Evolutionary conservation across 1,140 invertebrate species (phyloP).

Genomic region (Doryteuthis pealeii): DNA sequence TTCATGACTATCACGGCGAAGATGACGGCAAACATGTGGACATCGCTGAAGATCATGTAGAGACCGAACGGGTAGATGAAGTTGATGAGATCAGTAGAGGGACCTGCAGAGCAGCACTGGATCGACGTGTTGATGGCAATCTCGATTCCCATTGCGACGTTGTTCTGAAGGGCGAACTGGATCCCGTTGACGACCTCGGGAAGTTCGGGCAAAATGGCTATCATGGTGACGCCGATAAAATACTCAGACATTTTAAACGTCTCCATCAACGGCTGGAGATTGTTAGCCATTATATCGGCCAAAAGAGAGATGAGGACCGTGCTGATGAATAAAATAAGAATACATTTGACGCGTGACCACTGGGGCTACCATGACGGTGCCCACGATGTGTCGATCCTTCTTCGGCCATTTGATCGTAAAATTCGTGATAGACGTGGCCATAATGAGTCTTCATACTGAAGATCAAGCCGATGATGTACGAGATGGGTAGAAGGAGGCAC

Average conservation of each 20-base stretch:
- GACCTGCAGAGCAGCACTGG: conserved; percentile 54
- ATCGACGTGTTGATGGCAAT: conserved; percentile 51
- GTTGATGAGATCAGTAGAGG: conserved; percentile 44
- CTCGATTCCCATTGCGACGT: conserved; percentile 54
- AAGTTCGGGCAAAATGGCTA: too few relatives aligned
- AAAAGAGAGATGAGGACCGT: conserved; percentile 50
- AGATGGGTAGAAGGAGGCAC: conserved; percentile 43
- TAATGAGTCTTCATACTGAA: conserved; percentile 56
- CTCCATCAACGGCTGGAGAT: conserved; percentile 48
- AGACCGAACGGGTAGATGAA: conserved; percentile 47
- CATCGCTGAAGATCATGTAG: conserved; percentile 47
- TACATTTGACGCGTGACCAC: conserved; percentile 51
- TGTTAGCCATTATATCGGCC: conserved; percentile 50
- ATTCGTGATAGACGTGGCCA: conserved; percentile 44
- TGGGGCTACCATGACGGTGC: conserved; percentile 32
- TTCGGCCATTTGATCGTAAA: conserved; percentile 36
- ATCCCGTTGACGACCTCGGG: too few relatives aligned
- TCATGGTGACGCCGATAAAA: too few relatives aligned
- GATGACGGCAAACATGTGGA: conserved; percentile 52
- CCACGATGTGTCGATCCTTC: conserved; percentile 14
- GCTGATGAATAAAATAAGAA: conserved; percentile 42
- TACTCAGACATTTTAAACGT: conserved; percentile 48
- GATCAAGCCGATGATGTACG: conserved; percentile 51
- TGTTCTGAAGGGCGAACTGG: too few relatives aligned
- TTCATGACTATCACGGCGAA: conserved; percentile 56